Percentiles rank a stretch among this genome's conserved stretches.
Evolutionary conservation across 2,797 vertebrate genomes (phyloP).

Genomic region (Dendrocincla fuliginosa): DNA sequence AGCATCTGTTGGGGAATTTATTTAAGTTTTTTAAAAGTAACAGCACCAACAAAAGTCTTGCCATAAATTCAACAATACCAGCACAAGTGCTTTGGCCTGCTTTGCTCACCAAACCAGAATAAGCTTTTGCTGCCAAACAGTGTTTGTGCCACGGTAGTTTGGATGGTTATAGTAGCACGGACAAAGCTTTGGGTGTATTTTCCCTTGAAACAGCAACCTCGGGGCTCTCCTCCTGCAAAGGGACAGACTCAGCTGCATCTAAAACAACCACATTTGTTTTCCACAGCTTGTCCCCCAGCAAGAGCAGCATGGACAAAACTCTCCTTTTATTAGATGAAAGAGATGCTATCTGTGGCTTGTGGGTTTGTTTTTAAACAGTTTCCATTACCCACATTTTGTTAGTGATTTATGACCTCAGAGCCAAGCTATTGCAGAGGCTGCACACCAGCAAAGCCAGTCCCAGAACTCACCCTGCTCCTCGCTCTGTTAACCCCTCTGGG

Average conservation of each 20-base stretch:
- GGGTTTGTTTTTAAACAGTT: not conserved
- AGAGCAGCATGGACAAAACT: not conserved
- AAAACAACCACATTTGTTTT: not conserved
- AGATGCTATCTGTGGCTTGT: slow-evolving; percentile 4
- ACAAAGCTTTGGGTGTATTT: not conserved
- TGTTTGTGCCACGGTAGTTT: not conserved
- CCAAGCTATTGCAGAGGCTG: not conserved
- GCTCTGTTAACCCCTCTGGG: not conserved
- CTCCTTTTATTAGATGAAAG: not conserved
- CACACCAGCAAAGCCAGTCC: not conserved
- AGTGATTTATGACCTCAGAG: not conserved
- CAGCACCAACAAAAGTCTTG: not conserved
- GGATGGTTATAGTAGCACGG: not conserved
- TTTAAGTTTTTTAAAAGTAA: not conserved
- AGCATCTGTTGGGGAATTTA: not conserved
- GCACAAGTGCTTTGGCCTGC: not conserved
- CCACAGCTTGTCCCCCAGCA: not conserved
- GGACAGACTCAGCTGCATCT: not conserved
- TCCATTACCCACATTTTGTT: not conserved
- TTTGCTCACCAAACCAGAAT: not conserved
- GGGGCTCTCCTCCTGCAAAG: not conserved
- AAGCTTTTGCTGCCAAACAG: not conserved
- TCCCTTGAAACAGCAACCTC: not conserved
- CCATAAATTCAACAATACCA: not conserved
- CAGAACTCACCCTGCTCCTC: not conserved